phyloP scores from a whole-genome alignment of 1,140 invertebrate genomes.

The Trichonephila inaurata region DNA sequence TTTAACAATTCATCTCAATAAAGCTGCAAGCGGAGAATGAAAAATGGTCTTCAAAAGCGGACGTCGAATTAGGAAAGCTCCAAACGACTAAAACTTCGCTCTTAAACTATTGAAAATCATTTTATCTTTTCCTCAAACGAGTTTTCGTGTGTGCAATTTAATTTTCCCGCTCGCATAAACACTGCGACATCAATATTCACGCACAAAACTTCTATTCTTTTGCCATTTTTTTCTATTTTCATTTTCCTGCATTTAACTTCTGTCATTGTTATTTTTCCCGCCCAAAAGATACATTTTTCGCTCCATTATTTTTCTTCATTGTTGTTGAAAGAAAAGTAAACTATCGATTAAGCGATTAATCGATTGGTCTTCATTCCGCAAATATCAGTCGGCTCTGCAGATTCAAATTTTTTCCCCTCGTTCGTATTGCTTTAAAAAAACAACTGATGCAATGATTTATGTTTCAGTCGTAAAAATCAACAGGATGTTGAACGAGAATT shows the following conservation, averaged over 20 bases:
- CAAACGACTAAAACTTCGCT: slow-evolving; percentile 63
- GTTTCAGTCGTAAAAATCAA: slow-evolving; percentile 39
- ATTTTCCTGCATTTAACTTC: slow-evolving; percentile 12
- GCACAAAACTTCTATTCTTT: not conserved
- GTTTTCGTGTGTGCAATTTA: slow-evolving; percentile 67
- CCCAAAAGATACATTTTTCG: slow-evolving; percentile 52
- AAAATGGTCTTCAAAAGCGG: slow-evolving; percentile 42
- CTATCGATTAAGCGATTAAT: slow-evolving; percentile 63
- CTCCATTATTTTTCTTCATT: slow-evolving; percentile 28
- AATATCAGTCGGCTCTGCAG: slow-evolving; percentile 7
- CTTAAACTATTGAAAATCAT: slow-evolving; percentile 75
- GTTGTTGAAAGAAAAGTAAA: slow-evolving; percentile 39
- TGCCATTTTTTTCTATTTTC: slow-evolving; percentile 23
- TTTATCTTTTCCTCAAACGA: slow-evolving; percentile 67
- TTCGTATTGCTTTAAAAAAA: not conserved
- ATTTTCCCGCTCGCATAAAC: slow-evolving; percentile 51
- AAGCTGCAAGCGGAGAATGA: slow-evolving; percentile 54
- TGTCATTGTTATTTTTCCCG: slow-evolving; percentile 56
- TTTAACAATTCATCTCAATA: slow-evolving; percentile 73
- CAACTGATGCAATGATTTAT: slow-evolving; percentile 11
- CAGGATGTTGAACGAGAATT: slow-evolving; percentile 17
- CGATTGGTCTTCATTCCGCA: slow-evolving; percentile 42
- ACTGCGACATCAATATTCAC: slow-evolving; percentile 66
- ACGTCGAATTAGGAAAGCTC: slow-evolving; percentile 36
- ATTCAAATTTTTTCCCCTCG: not conserved